Percentiles rank a stretch among this genome's conserved stretches.
phyloP scores from a whole-genome alignment of 2,113 vertebrate species.

The Leucosticte australis region DNA sequence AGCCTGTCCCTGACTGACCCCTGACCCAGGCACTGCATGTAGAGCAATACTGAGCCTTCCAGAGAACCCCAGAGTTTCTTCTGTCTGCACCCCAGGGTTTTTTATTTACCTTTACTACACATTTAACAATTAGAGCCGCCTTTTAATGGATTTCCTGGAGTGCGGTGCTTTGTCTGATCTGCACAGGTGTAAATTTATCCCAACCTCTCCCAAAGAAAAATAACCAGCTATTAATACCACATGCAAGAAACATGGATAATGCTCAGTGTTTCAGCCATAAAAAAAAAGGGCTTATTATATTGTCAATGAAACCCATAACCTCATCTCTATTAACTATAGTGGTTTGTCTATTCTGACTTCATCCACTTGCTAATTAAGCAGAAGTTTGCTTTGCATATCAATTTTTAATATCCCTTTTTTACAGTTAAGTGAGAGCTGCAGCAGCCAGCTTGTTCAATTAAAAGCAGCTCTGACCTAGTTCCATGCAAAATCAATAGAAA shows the following conservation, averaged over 20 bases:
- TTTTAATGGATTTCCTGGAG: neutral
- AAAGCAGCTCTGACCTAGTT: constrained; percentile 74
- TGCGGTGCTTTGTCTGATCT: neutral
- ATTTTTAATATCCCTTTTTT: constrained; percentile 71
- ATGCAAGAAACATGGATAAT: neutral
- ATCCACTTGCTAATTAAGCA: constrained; percentile 68
- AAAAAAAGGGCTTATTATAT: neutral
- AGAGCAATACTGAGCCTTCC: neutral
- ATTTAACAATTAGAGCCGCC: neutral
- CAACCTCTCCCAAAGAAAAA: neutral
- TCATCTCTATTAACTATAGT: constrained; percentile 16
- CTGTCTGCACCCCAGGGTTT: neutral
- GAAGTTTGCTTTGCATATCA: constrained; percentile 69
- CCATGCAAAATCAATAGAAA: constrained; percentile 65
- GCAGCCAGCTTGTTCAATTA: constrained; percentile 48
- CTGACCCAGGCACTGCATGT: rapidly evolving
- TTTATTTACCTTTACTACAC: neutral
- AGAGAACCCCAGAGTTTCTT: neutral
- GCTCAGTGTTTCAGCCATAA: neutral
- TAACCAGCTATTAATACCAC: neutral
- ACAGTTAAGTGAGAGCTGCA: constrained; percentile 60
- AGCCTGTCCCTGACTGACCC: rapidly evolving
- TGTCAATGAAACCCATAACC: neutral
- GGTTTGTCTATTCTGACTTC: constrained; percentile 41
- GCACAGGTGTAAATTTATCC: neutral